Evolutionary conservation across 2,797 vertebrate genomes (phyloP), one percentile per base, ranked within the genome.

Genomic region (Hippoglossus hippoglossus): DNA sequence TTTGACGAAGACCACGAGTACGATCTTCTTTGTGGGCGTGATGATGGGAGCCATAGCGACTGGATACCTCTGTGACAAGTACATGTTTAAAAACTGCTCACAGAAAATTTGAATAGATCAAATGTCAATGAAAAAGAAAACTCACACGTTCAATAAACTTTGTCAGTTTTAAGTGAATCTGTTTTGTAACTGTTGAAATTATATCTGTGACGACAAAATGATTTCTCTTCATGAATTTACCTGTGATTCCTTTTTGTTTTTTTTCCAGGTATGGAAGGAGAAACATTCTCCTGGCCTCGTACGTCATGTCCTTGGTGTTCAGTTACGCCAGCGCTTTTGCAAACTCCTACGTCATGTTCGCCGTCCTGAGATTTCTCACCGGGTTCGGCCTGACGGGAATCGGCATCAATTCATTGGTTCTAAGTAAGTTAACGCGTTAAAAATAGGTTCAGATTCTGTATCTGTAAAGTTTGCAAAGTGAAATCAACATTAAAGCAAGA

Each of bases 1-100:
- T 34, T 69, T 93, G 69, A 62, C 79, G 24, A 90, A 91, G 73
- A 86, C 87, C 24, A 80, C 77, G 1, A 69, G 83, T 63, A 88
- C 91, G 1, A 79, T 94, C 57, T 95, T 94, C 83, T 93, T 94
- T 10, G 0, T 82, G 3, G 94, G 94, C 1, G 80, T 94, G 56
- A 94, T 91, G 92, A 4, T 85, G 0, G 94, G 93, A 5, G 69
- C 90, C 0, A 16, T 92, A 0, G 65, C 60, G 4, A 93, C 92
- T 39, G 94, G 94, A 31, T 75, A 74, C 57, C 78, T 94, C 44
- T 83, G 82, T 68, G 94, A 95, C 77, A 94, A 80, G 86, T 87
- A 77, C 0, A 71, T 71, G 49, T 1, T 19, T 6, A 28, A 51
- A 44, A 44, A 44, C 41, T 39, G 36, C 9, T 13, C 4, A 18